Base-by-base conservation (phyloP, 2,113 vertebrate species). In the Oncorhynchus mykiss region DNA sequence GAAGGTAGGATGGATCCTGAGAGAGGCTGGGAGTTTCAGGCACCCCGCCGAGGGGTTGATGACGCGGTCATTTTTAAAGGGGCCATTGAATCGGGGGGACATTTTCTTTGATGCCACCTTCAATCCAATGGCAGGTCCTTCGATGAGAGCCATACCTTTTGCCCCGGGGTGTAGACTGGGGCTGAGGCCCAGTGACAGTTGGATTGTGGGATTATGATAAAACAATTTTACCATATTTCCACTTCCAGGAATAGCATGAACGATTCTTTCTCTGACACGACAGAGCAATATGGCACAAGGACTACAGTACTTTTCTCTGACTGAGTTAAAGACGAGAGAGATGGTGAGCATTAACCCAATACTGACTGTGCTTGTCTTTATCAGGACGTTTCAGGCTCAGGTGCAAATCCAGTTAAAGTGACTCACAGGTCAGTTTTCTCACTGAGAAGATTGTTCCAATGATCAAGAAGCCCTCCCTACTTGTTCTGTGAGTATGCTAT, bases 401-500 rank as follows among this genome's bases (percentile, higher is more conserved):
- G 25, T 29, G 66, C 11, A 12, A 31, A 27, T 67, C 25, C 27
- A 25, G 48, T 62, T 29, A 16, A 75, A 78, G 69, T 81, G 49
- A 51, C 49, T 51, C 49, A 51, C 49, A 12, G 1, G 49, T 74
- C 65, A 72, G 48, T 67, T 66, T 77, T 69, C 29, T 9, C 29
- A 34, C 18, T 24, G 13, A 9, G 71, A 76, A 70, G 29, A 29
- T 39, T 20, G 18, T 57, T 67, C 71, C 77, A 24, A 73, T 74
- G 22, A 60, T 60, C 59, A 49, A 51, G 49, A 16, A 13, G 51
- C 51, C 13, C 51, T 54, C 51, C 51, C 51, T 45, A 45, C 39
- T 9, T 45, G 16, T 18, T 4, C 74, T 80, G 70, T 67, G 80
- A 8, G 72, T 69, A 76, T 78, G 76, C 79, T 75, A 74, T 80